Percentiles rank a stretch among this genome's conserved stretches.
Conservation (phyloP, 2,113 vertebrate genomes). For the Melanerpes aurifrons region DNA sequence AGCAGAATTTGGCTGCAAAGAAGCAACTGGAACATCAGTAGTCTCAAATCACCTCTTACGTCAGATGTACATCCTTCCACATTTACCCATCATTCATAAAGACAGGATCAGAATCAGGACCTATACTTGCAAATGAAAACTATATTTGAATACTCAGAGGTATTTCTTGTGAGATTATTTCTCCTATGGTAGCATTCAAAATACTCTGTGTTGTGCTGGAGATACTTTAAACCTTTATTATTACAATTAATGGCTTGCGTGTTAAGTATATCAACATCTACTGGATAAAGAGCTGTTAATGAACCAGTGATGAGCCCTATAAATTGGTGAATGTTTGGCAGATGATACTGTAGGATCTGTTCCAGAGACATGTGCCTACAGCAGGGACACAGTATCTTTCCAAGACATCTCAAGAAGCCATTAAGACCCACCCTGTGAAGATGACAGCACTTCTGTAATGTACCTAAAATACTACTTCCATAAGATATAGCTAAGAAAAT, state of each 20-base stretch:
- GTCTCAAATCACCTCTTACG: not conserved
- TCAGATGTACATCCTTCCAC: not conserved
- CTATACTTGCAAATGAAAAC: not conserved
- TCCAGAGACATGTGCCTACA: not conserved
- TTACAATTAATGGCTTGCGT: slow-evolving; percentile 3
- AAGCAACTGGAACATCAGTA: not conserved
- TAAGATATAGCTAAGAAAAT: not conserved
- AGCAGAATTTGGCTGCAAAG: not conserved
- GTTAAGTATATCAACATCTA: not conserved
- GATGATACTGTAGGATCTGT: not conserved
- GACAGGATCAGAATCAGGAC: not conserved
- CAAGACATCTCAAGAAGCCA: not conserved
- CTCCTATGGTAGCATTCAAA: not conserved
- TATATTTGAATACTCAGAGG: not conserved
- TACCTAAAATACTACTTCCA: not conserved
- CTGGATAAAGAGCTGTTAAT: not conserved
- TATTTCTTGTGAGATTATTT: not conserved
- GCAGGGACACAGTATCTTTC: not conserved
- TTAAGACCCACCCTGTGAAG: not conserved
- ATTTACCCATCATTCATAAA: not conserved
- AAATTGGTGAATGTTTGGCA: not conserved
- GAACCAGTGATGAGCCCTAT: not conserved
- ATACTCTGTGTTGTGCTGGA: not conserved
- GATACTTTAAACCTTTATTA: slow-evolving; percentile 22
- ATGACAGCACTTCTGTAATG: not conserved